These are phyloP conservation scores for Argyra leucocephala DNA, from an alignment of 2,888 invertebrate genomes.

Conservation along the genomic window DNA sequence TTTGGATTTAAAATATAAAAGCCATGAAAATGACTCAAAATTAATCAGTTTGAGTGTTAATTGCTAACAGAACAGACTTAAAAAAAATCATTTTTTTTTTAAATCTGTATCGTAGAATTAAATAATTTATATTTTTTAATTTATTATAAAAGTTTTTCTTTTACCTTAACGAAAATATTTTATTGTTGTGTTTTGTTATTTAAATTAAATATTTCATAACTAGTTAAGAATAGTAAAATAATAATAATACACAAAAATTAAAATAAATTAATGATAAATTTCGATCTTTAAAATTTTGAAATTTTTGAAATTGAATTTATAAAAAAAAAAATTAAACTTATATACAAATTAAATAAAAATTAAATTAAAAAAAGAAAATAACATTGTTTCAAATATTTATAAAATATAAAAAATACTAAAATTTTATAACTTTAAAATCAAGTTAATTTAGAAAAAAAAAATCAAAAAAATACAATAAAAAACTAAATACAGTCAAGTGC, in stretches of 20 bases:
- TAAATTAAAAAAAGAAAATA: background rate
- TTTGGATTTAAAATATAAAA: constrained; percentile 15
- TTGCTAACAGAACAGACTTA: constrained; percentile 45
- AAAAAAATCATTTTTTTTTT: background rate
- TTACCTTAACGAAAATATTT: background rate
- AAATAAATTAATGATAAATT: background rate
- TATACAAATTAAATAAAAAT: background rate
- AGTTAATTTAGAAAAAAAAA: background rate
- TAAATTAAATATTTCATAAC: background rate
- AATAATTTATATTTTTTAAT: background rate
- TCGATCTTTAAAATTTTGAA: background rate
- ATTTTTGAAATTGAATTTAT: background rate
- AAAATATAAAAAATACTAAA: background rate
- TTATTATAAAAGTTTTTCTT: background rate
- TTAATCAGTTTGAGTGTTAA: constrained; percentile 15
- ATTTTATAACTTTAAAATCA: background rate
- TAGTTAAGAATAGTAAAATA: background rate
- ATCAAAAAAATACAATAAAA: background rate
- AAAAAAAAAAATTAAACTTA: background rate
- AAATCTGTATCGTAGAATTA: background rate
- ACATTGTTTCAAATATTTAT: background rate
- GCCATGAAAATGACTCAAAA: constrained; percentile 9
- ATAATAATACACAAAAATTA: background rate
- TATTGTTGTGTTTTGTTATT: background rate
- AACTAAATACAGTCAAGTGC: too few relatives aligned